A percentile compares a stretch with the other conserved stretches of the same genome.
phyloP scores from a whole-genome alignment of 2,888 invertebrate genomes.

The Eupithecia dodoneata region DNA sequence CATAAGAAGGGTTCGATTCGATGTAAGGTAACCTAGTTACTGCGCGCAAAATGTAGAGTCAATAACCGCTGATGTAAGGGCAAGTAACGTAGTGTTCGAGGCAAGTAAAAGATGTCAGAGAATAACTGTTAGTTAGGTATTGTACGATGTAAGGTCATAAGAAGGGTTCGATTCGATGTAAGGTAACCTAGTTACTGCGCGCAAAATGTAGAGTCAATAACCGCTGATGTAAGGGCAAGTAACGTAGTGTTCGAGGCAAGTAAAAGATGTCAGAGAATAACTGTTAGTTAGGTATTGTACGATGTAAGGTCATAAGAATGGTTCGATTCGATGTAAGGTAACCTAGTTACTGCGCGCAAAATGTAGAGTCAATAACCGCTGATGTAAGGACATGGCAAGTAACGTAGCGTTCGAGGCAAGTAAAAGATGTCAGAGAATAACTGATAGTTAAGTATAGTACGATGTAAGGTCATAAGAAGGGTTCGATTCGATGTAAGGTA shows the following conservation, averaged over 20 bases:
- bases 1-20: too few species aligned
- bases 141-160: too few species aligned
- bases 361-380: constrained; percentile 18
- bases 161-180: too few species aligned
- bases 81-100: background rate
- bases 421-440: too few species aligned
- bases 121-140: too few species aligned
- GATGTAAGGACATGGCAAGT: background rate
- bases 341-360: constrained; percentile 19
- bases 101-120: background rate
- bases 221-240: constrained; percentile 9
- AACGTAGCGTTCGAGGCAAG: background rate
- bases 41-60: constrained; percentile 6
- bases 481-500: constrained; percentile 1
- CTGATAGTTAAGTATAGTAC: too few species aligned
- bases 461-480: too few species aligned
- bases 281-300: too few species aligned
- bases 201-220: constrained; percentile 13
- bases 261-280: too few species aligned
- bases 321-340: constrained; percentile 1
- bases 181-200: constrained; percentile 21
- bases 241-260: background rate
- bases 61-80: constrained; percentile 16
- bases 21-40: constrained; percentile 23
- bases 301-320: too few species aligned